Percentiles rank a stretch among this genome's conserved stretches.
Conservation (phyloP, 2,888 invertebrate species). For the Rotaria macrura region DNA sequence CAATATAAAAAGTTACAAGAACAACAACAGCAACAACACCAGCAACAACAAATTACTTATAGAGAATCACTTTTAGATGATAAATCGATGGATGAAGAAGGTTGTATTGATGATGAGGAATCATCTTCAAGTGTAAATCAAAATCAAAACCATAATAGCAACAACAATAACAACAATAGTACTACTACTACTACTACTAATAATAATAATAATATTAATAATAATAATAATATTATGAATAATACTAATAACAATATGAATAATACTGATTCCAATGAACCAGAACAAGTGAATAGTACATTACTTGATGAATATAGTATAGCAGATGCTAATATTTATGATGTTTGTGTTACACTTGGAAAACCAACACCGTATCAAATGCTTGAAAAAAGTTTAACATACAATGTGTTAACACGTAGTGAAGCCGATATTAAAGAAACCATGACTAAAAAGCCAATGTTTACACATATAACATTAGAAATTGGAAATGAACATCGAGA, state of each 20-base stretch:
- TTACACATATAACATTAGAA: slow-evolving; percentile 1
- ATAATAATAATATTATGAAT: not conserved
- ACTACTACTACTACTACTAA: not conserved
- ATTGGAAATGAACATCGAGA: slow-evolving; percentile 20
- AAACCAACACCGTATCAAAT: slow-evolving; percentile 15
- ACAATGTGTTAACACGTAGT: not conserved
- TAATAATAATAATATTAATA: not conserved
- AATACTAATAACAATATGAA: not conserved
- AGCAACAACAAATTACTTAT: not conserved
- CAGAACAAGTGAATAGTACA: not conserved
- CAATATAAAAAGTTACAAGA: slow-evolving; percentile 16
- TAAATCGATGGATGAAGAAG: not conserved
- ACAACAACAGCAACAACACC: not conserved
- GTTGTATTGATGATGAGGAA: not conserved
- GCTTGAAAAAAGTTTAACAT: slow-evolving; percentile 12
- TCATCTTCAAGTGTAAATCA: not conserved
- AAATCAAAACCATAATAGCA: too few species aligned
- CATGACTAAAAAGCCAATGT: slow-evolving; percentile 15
- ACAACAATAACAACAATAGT: not conserved
- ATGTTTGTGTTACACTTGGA: not conserved
- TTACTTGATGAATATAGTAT: slow-evolving; percentile 7
- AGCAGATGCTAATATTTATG: not conserved
- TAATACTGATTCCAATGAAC: not conserved
- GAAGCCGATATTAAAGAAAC: not conserved
- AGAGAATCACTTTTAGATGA: not conserved